Evolutionary conservation across 2,888 invertebrate species (phyloP).

Genomic region (Cybosia mesomella): DNA sequence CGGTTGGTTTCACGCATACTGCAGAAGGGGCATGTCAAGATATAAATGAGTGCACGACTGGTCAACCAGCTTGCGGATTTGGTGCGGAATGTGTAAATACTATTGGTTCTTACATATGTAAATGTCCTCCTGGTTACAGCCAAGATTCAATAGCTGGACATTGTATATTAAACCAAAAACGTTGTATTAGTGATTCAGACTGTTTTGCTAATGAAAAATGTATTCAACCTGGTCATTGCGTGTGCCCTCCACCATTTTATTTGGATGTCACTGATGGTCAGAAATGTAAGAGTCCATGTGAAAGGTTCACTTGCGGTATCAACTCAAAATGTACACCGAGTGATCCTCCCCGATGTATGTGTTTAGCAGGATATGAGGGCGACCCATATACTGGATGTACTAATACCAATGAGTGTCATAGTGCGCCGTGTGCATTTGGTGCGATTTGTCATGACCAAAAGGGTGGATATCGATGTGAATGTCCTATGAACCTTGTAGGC

Average conservation of each 20-base stretch:
- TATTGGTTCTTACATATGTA: slow-evolving; percentile 92
- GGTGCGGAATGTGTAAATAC: slow-evolving; percentile 95
- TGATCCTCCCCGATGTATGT: slow-evolving; percentile 96
- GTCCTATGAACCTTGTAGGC: slow-evolving; percentile 93
- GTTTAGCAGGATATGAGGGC: slow-evolving; percentile 94
- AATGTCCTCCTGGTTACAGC: slow-evolving; percentile 93
- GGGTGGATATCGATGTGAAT: slow-evolving; percentile 95
- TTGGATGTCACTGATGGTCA: slow-evolving; percentile 93
- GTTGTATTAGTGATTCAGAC: slow-evolving; percentile 93
- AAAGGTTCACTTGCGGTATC: slow-evolving; percentile 95
- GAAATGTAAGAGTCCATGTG: slow-evolving; percentile 97
- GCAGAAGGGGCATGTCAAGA: slow-evolving; percentile 94
- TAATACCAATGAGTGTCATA: slow-evolving; percentile 95
- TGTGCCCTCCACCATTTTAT: slow-evolving; percentile 96
- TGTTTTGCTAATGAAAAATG: slow-evolving; percentile 96
- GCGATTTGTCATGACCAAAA: slow-evolving; percentile 95
- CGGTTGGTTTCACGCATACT: slow-evolving; percentile 93
- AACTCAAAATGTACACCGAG: slow-evolving; percentile 96
- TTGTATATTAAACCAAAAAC: slow-evolving; percentile 93
- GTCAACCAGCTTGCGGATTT: slow-evolving; percentile 92
- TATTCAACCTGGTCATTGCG: slow-evolving; percentile 96
- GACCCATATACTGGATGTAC: slow-evolving; percentile 94
- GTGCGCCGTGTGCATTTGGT: slow-evolving; percentile 94
- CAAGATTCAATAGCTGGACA: slow-evolving; percentile 94
- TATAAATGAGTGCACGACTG: slow-evolving; percentile 93